Evolutionary conservation across 2,113 vertebrate species (phyloP), one percentile per base, ranked within the genome.

Genomic region (Elaphurus davidianus): DNA sequence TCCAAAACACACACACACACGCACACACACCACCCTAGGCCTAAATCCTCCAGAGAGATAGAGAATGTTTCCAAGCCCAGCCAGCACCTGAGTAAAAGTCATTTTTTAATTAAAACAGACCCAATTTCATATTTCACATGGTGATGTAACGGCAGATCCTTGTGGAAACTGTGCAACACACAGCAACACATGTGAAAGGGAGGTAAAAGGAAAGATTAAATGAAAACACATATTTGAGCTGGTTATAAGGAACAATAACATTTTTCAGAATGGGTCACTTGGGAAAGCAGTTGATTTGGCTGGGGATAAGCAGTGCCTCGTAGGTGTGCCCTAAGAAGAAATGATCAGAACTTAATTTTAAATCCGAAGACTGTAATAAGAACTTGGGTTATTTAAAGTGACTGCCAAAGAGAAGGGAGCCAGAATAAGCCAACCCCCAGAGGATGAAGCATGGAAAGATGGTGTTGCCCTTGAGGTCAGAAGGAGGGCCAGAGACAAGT

Each of bases 81-180:
- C 76, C 96, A 82, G 33, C 78, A 60, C 71, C 74, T 79, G 90
- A 97, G 76, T 13, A 97, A 96, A 95, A 91, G 4, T 64, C 16
- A 86, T 28, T 59, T 98, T 97, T 97, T 92, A 98, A 97, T 98
- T 97, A 97, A 97, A 98, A 90, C 10, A 94, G 93, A 90, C 21
- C 64, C 14, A 30, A 82, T 36, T 55, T 93, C 90, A 87, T 76
- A 50, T 47, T 93, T 97, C 23, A 79, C 30, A 71, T 21, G 54
- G 79, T 96, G 67, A 36, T 79, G 52, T 60, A 79, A 79, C 2
- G n/a, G 89, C 76, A 97, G 81, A 87, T 96, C 14, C 84, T 97
- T 83, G 15, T 96, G 40, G 89, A 98, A 98, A 97, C 57, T 40
- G 47, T 82, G 90, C 59, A 67, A 45, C 85, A 81, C 14, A 19